Evolutionary conservation across 2,113 vertebrate species (phyloP).

Genomic region (Sarotherodon lohbergeri): DNA sequence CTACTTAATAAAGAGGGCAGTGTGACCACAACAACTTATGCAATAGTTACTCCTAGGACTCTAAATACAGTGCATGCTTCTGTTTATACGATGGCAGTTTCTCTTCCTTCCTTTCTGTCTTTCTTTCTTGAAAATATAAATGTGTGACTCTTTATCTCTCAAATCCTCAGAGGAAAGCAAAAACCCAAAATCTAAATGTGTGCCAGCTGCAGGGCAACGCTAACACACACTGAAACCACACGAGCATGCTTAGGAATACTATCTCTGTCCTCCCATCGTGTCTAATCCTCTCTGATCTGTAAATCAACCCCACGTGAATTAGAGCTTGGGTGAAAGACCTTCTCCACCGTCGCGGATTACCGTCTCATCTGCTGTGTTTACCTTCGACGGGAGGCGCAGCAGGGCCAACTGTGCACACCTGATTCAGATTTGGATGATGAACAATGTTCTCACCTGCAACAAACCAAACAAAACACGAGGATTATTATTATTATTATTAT

Average conservation of each 20-base stretch:
- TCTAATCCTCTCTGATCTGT: slow-evolving; percentile 38
- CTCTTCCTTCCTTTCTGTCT: background rate
- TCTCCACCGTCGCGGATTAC: slow-evolving; percentile 4
- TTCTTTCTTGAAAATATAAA: background rate
- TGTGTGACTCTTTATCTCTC: background rate
- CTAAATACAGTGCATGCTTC: background rate
- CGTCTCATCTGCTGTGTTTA: background rate
- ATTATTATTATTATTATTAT: background rate
- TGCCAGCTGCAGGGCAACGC: background rate
- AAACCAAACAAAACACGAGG: background rate
- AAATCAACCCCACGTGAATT: slow-evolving; percentile 15
- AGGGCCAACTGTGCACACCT: background rate
- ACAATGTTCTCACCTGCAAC: background rate
- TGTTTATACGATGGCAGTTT: background rate
- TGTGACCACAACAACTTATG: background rate
- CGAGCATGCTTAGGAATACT: background rate
- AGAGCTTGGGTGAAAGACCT: background rate
- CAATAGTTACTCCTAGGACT: background rate
- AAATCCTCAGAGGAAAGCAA: background rate
- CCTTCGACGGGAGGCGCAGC: background rate
- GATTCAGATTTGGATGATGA: background rate
- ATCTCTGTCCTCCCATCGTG: background rate
- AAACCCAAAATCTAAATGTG: background rate
- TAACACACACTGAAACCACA: background rate
- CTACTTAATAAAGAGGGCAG: background rate